phyloP scores from a whole-genome alignment of 2,888 invertebrate genomes.

The Leptinotarsa peninsularis region DNA sequence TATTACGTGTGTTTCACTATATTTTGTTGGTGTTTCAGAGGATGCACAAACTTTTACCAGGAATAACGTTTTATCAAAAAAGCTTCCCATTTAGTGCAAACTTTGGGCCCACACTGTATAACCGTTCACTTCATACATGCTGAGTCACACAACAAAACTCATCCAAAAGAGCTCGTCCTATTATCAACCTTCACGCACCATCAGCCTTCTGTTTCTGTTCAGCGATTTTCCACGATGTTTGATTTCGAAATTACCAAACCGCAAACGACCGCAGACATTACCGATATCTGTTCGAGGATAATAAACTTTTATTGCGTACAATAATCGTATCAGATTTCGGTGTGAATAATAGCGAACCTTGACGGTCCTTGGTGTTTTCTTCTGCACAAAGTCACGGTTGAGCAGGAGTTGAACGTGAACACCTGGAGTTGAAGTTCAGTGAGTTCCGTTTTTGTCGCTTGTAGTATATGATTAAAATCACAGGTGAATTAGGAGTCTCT shows the following conservation, averaged over 20 bases:
- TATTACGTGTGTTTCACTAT: too few species aligned
- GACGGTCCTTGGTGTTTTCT: background rate
- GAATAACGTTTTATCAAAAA: too few species aligned
- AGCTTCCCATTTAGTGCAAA: too few species aligned
- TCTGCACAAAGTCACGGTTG: background rate
- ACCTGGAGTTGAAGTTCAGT: background rate
- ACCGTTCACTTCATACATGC: background rate
- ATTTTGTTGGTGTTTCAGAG: too few species aligned
- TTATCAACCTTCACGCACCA: slow-evolving; percentile 18
- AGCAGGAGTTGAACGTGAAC: background rate
- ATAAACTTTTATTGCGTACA: slow-evolving; percentile 13
- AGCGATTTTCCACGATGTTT: slow-evolving; percentile 19
- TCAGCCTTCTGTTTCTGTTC: slow-evolving; percentile 11
- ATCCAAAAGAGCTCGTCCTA: background rate
- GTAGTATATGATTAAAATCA: too few species aligned
- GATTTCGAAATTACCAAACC: slow-evolving; percentile 17
- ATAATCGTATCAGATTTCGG: slow-evolving; percentile 16
- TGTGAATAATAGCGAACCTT: background rate
- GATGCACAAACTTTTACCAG: too few species aligned
- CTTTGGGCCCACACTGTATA: too few species aligned
- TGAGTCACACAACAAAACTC: background rate
- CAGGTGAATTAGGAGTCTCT: too few species aligned
- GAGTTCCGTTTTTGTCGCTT: too few species aligned
- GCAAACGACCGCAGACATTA: slow-evolving; percentile 15
- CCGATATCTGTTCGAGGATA: slow-evolving; percentile 12